These are phyloP conservation scores for Cairina moschata DNA, from an alignment of 2,113 vertebrate species.

Conservation along the genomic window DNA sequence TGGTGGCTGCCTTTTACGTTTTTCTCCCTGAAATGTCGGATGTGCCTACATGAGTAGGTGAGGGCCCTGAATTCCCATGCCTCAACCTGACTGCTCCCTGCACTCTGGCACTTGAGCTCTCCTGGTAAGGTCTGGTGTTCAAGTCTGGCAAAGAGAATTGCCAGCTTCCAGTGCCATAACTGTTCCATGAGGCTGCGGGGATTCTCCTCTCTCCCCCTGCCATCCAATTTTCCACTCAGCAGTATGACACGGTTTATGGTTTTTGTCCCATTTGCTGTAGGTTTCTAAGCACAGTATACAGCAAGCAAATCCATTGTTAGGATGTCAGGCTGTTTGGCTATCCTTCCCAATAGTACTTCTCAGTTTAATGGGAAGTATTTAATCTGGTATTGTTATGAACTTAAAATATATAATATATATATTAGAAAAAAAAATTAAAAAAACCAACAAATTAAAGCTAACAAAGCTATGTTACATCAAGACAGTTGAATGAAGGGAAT, in stretches of 20 bases:
- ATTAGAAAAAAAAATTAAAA: not conserved
- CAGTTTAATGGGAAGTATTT: not conserved
- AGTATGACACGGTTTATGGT: not conserved
- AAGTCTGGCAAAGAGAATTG: not conserved
- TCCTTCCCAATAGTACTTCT: not conserved
- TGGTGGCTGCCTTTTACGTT: not conserved
- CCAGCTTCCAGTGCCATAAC: accelerated
- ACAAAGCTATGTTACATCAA: not conserved
- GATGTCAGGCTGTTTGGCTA: not conserved
- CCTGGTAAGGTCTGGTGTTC: not conserved
- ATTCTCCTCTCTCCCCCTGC: not conserved
- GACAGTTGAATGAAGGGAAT: too few species aligned
- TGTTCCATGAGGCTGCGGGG: not conserved
- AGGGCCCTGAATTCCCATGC: not conserved
- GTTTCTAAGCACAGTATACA: not conserved
- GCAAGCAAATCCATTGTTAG: not conserved
- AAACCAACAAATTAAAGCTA: too few species aligned
- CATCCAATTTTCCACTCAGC: not conserved
- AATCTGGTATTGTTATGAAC: not conserved
- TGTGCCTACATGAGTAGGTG: not conserved
- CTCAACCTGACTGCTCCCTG: not conserved
- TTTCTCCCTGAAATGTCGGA: not conserved
- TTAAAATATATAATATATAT: not conserved
- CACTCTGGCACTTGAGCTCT: not conserved
- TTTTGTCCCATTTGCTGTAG: not conserved